Evolutionary conservation across 1,140 invertebrate species (phyloP).

Genomic region (Daktulosphaira vitifoliae): DNA sequence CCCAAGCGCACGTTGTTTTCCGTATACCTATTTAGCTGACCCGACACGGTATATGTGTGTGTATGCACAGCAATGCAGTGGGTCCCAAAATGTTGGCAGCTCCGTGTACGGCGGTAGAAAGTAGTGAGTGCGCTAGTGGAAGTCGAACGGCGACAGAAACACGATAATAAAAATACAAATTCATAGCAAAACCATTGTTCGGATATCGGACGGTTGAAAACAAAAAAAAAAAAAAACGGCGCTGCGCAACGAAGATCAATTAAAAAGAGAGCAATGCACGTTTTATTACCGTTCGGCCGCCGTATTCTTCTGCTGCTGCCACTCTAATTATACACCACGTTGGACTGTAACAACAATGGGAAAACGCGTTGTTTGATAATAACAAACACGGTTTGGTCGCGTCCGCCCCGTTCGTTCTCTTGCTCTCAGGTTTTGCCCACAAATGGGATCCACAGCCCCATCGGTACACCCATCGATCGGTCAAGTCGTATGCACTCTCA

Average conservation of each 20-base stretch:
- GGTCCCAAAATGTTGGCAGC: conserved; percentile 12
- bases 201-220: no score
- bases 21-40: background rate
- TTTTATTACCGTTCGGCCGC: conserved; percentile 17
- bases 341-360: background rate
- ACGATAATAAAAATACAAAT: no score
- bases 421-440: no score
- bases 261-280: conserved; percentile 32
- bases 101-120: no score
- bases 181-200: no score
- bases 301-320: background rate
- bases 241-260: conserved; percentile 18
- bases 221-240: background rate
- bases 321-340: conserved; percentile 4
- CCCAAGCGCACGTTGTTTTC: no score
- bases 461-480: background rate
- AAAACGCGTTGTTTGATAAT: background rate
- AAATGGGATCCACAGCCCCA: no score
- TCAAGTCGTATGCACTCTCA: no score
- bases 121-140: no score
- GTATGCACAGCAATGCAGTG: background rate
- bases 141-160: no score
- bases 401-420: background rate
- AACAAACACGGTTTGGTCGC: background rate
- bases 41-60: background rate